Evolutionary conservation across 2,888 invertebrate genomes (phyloP), one percentile per base, ranked within the genome.

Genomic region (Tetheella fluctuosa): DNA sequence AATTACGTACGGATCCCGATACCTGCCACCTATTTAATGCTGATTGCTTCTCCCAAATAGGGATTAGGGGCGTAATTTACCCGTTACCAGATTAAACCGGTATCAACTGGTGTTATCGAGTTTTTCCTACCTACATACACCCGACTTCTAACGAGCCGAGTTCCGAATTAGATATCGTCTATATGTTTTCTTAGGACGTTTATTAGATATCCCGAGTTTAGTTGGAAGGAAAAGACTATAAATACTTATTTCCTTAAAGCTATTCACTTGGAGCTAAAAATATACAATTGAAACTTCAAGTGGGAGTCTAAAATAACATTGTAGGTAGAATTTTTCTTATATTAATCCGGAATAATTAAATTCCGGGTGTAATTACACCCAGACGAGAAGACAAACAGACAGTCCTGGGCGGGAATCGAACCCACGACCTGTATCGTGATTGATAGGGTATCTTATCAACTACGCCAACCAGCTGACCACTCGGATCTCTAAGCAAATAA

Each of bases 31-130:
- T 78, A 78, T 77, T 81, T 81, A 81, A 79, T 77, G 76, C 76
- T 80, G 81, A 84, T 84, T 84, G 81, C 82, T 81, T 81, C 71
- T 72, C 70, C 67, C 68, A 79, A 77, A 68, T 71, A 74, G 83
- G 84, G 84, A 84, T 84, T 84, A 70, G 73, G 65, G 63, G 71
- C 72, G 81, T 83, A 83, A 84, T 84, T 80, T 79, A 79, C 81
- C 77, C 77, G 77, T 80, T 83, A 83, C 81, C 73, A 73, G 81
- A 83, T 82, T 80, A 80, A 77, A 74, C 79, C 67, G 67, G 77
- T 71, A 73, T 78, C 74, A 72, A 70, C 73, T 52, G 68, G 71
- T 73, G 73, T 80, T 78, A 80, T 67, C 69, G 70, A 72, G 62
- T 73, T 80, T 72, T 76, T 76, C 71, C n/a, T n/a, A n/a, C n/a